Percentiles rank a stretch among this genome's conserved stretches.
phyloP scores from a whole-genome alignment of 2,797 vertebrate genomes.

The Orestias chungarensis region DNA sequence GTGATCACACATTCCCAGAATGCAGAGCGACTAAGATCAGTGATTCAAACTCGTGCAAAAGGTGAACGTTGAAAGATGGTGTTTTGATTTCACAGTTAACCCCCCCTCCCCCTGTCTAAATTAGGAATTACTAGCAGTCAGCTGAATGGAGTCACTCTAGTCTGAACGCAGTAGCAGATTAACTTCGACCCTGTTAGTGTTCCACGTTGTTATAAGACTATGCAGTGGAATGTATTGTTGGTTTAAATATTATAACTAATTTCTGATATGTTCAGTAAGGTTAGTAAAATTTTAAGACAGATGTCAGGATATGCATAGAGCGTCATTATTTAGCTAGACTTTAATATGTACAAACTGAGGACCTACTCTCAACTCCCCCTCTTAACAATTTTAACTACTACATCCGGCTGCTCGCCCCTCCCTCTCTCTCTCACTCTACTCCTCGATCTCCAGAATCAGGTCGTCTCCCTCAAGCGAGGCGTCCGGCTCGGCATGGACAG shows the following conservation, averaged over 20 bases:
- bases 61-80: neutral
- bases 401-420: constrained; percentile 1
- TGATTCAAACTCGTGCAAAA: neutral
- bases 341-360: constrained; percentile 31
- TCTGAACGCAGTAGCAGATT: neutral
- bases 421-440: constrained; percentile 40
- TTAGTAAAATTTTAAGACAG: neutral
- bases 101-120: no score
- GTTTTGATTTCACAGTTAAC: neutral
- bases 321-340: constrained; percentile 8
- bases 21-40: constrained; percentile 25
- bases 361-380: constrained; percentile 4
- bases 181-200: constrained; percentile 27
- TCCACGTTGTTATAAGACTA: constrained; percentile 36
- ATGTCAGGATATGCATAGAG: constrained; percentile 19
- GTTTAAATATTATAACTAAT: constrained; percentile 12
- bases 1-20: constrained; percentile 52
- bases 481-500: constrained; percentile 81
- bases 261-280: constrained; percentile 12
- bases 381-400: constrained; percentile 25
- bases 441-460: constrained; percentile 89
- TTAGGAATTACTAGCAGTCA: no score
- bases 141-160: neutral
- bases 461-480: constrained; percentile 91
- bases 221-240: constrained; percentile 57